A percentile compares a stretch with the other conserved stretches of the same genome.
These are phyloP conservation scores for Parotocinclus haroldoi DNA, from an alignment of 2,797 vertebrate genomes.

Conservation along the genomic window DNA sequence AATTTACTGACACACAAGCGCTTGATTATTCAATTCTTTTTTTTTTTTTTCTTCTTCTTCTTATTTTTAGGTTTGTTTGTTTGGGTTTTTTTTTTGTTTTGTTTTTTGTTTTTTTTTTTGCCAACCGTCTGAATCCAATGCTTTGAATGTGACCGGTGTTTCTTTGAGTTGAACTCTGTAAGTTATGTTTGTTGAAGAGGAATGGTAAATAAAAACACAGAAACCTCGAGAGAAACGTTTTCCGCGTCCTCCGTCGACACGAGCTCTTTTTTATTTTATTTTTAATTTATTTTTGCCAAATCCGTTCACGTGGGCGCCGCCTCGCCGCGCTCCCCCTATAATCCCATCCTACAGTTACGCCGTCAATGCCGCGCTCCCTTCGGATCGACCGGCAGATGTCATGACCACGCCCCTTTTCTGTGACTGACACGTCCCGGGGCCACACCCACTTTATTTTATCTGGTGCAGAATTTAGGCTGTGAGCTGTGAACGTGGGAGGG, in stretches of 20 bases:
- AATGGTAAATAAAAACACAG: constrained; percentile 56
- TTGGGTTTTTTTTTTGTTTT: too few species aligned
- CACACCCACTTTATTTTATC: too few species aligned
- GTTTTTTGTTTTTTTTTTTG: constrained; percentile 1
- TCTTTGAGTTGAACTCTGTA: constrained; percentile 48
- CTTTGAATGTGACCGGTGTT: constrained; percentile 52
- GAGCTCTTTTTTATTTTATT: too few species aligned
- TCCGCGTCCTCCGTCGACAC: not conserved
- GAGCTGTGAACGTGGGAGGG: not conserved
- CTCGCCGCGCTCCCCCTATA: too few species aligned
- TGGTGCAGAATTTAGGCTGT: not conserved
- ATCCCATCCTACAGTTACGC: too few species aligned
- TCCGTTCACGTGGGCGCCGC: too few species aligned
- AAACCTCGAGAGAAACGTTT: constrained; percentile 40
- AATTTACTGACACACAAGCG: constrained; percentile 39
- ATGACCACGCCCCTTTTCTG: too few species aligned
- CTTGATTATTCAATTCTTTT: constrained; percentile 47
- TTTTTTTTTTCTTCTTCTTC: constrained; percentile 34
- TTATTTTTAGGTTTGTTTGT: too few species aligned
- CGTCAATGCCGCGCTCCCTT: too few species aligned
- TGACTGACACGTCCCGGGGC: not conserved
- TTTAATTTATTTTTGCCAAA: too few species aligned
- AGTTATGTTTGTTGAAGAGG: constrained; percentile 53
- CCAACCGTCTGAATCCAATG: constrained; percentile 44
- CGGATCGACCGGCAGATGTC: too few species aligned